Conservation (phyloP, 2,888 invertebrate genomes). For the Drepanosiphum platanoidis region DNA sequence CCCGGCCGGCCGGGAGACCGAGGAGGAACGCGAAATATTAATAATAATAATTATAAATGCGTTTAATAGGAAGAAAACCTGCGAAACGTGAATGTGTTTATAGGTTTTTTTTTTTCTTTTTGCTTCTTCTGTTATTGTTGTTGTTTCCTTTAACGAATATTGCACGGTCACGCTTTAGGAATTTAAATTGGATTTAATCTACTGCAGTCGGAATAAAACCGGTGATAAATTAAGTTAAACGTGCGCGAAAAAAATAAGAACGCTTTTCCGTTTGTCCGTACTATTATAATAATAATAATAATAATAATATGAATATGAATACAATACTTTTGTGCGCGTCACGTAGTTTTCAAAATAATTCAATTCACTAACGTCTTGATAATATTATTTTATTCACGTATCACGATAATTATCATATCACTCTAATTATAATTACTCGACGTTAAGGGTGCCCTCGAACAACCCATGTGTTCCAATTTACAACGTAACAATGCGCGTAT, state of each 20-base stretch:
- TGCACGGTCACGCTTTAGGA: neutral
- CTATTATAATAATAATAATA: no score
- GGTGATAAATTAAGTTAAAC: conserved; percentile 2
- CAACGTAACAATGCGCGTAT: neutral
- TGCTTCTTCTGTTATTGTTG: no score
- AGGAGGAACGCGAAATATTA: neutral
- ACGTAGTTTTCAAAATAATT: no score
- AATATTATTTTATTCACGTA: no score
- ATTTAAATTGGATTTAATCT: conserved; percentile 23
- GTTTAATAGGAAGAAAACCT: neutral
- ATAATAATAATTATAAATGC: conserved; percentile 40
- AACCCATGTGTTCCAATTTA: neutral
- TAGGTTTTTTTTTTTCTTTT: neutral
- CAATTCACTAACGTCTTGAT: no score
- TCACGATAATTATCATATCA: no score
- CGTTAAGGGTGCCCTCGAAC: no score
- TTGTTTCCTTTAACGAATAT: neutral
- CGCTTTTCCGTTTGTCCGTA: neutral
- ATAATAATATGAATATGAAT: no score
- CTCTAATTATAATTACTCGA: no score
- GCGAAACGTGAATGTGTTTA: neutral
- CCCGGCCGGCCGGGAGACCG: neutral
- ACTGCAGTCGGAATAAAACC: neutral
- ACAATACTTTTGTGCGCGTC: no score
- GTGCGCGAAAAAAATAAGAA: conserved; percentile 4